phyloP scores from a whole-genome alignment of 2,113 vertebrate genomes.

The Vulpes ferrilata region DNA sequence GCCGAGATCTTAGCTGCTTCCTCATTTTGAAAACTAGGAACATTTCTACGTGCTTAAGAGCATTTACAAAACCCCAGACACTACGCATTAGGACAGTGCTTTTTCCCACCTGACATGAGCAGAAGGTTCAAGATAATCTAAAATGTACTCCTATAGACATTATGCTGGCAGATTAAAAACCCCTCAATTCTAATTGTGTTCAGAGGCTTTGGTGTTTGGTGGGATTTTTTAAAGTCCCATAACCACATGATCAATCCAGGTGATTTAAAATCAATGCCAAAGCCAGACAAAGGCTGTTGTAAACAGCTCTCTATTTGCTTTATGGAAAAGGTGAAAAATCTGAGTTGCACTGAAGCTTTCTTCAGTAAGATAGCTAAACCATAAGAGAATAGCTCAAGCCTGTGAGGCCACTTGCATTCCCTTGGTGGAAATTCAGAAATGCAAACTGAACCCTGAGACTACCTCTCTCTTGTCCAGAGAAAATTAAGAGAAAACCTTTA shows the following conservation, averaged over 20 bases:
- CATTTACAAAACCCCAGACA: background rate
- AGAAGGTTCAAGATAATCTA: constrained; percentile 62
- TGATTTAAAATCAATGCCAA: constrained; percentile 84
- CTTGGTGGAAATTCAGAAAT: constrained; percentile 50
- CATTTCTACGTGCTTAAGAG: background rate
- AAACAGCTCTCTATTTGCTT: constrained; percentile 77
- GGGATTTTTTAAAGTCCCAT: constrained; percentile 76
- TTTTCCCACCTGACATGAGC: background rate
- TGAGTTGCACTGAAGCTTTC: background rate
- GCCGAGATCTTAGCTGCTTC: constrained; percentile 62
- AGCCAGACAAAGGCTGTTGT: constrained; percentile 80
- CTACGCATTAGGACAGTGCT: background rate
- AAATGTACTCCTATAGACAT: constrained; percentile 61
- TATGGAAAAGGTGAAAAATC: constrained; percentile 65
- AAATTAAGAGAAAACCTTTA: constrained; percentile 16
- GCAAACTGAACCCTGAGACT: background rate
- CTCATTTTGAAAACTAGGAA: constrained; percentile 65
- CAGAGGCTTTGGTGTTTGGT: constrained; percentile 71
- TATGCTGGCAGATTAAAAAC: constrained; percentile 66
- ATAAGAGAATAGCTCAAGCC: background rate
- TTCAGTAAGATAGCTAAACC: constrained; percentile 33
- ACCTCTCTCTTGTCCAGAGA: background rate
- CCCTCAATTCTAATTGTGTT: constrained; percentile 77
- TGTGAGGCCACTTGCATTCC: background rate
- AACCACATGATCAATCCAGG: constrained; percentile 83